Conservation (phyloP, 2,888 invertebrate species). For the Parnassius smintheus region DNA sequence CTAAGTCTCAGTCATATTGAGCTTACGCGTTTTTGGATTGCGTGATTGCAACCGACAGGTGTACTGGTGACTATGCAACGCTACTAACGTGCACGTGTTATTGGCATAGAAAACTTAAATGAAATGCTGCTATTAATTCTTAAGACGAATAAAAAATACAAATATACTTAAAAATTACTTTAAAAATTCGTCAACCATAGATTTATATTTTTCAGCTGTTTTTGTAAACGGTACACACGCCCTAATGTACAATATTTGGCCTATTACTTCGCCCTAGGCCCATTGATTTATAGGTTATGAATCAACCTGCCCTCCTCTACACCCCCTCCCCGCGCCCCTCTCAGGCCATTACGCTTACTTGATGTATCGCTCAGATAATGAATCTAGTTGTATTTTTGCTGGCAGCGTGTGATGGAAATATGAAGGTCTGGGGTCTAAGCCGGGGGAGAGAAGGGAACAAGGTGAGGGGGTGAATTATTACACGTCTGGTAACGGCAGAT, state of each 20-base stretch:
- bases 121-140: too few relatives aligned
- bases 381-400: conserved; percentile 76
- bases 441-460: neutral
- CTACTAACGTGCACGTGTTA: too few relatives aligned
- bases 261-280: conserved; percentile 66
- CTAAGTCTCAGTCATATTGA: too few relatives aligned
- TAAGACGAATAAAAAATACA: too few relatives aligned
- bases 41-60: too few relatives aligned
- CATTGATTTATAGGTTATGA: conserved; percentile 81
- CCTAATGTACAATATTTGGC: conserved; percentile 68
- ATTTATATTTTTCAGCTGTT: neutral
- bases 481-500: conserved; percentile 31
- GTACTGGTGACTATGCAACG: too few relatives aligned
- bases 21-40: too few relatives aligned
- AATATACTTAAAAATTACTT: too few relatives aligned
- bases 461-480: conserved; percentile 35
- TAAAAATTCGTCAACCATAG: too few relatives aligned
- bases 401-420: conserved; percentile 72
- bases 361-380: conserved; percentile 77
- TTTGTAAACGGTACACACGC: conserved; percentile 32
- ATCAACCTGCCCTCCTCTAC: conserved; percentile 61
- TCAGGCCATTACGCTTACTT: conserved; percentile 53
- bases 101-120: too few relatives aligned
- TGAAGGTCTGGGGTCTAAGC: conserved; percentile 46
- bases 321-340: conserved; percentile 33